Conservation (phyloP, 2,113 vertebrate species). For the Xenus cinereus region DNA sequence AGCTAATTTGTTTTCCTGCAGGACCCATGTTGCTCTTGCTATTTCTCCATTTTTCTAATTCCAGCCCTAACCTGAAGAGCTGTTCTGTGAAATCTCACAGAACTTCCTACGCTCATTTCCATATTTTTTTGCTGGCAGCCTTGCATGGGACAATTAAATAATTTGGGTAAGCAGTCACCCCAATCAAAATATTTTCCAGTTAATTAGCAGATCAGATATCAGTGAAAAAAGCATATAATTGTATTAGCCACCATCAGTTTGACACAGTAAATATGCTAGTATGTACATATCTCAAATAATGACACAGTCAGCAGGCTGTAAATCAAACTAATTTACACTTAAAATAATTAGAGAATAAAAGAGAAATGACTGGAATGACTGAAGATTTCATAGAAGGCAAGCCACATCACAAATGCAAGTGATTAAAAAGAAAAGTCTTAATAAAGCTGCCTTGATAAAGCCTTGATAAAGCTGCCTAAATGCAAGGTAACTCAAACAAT, state of each 20-base stretch:
- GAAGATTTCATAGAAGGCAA: not conserved
- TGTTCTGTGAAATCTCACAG: constrained; percentile 22
- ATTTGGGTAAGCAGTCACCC: constrained; percentile 67
- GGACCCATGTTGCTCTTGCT: not conserved
- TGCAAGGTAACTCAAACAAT: not conserved
- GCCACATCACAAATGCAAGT: not conserved
- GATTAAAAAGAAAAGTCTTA: not conserved
- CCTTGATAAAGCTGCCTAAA: not conserved
- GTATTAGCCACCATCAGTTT: constrained; percentile 57
- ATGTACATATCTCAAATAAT: constrained; percentile 22
- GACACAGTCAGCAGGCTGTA: constrained; percentile 7
- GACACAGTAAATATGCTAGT: constrained; percentile 52
- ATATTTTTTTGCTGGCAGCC: constrained; percentile 25
- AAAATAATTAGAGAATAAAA: constrained; percentile 33
- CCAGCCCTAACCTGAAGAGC: not conserved
- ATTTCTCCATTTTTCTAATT: not conserved
- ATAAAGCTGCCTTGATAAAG: too few relatives aligned
- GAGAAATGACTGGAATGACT: not conserved
- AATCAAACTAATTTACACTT: constrained; percentile 43
- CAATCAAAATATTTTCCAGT: constrained; percentile 67
- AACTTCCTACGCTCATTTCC: constrained; percentile 21
- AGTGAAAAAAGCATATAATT: constrained; percentile 63
- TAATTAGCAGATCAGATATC: constrained; percentile 65
- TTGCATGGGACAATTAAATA: constrained; percentile 58
- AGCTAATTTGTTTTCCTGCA: not conserved